Evolutionary conservation across 1,140 invertebrate species (phyloP), one percentile per base, ranked within the genome.

Genomic region (Cryptotermes secundus): DNA sequence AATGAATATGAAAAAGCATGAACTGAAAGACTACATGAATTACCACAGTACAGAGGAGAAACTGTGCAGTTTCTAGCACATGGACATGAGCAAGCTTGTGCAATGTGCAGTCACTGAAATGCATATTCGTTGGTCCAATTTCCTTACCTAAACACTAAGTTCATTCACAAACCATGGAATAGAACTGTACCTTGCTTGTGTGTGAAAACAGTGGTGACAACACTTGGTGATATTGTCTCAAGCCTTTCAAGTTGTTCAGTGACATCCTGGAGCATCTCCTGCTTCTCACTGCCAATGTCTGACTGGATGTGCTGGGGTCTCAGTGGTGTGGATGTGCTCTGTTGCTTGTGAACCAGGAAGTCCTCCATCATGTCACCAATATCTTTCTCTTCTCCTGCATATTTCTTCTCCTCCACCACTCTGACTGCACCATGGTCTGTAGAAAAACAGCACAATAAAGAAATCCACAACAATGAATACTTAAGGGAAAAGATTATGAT

Each of bases 321-420:
- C 59, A 72, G 59, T 7, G 59, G 59, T 10, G 59, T 72, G 59
- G 59, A 72, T 12, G 59, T 72, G 59, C 59, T 72, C 2, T 72
- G 59, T 14, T 72, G 26, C n/a, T 72, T 72, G 59, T 72, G 59
- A n/a, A 26, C n/a, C 59, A 72, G 59, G n/a, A 72, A 72, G 9
- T 83, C 85, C 26, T 83, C 85, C 79, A 85, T 38, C 36, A 80
- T n/a, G 59, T 84, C 83, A 34, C 85, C 85, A 4, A 85, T 35
- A 49, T 88, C 86, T 82, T 88, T 88, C 84, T 88, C 87, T 86
- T 88, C 87, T 79, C 81, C 86, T 49, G 85, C 86, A 83, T 88
- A 87, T 86, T 87, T 87, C 72, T 86, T 24, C 24, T 85, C 80
- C 16, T 84, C 36, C 42, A 31, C 83, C 53, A 31, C 9, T 24